Percentiles rank a stretch among this genome's conserved stretches.
phyloP scores from a whole-genome alignment of 2,113 vertebrate species.

The Australoheros scitulus region DNA sequence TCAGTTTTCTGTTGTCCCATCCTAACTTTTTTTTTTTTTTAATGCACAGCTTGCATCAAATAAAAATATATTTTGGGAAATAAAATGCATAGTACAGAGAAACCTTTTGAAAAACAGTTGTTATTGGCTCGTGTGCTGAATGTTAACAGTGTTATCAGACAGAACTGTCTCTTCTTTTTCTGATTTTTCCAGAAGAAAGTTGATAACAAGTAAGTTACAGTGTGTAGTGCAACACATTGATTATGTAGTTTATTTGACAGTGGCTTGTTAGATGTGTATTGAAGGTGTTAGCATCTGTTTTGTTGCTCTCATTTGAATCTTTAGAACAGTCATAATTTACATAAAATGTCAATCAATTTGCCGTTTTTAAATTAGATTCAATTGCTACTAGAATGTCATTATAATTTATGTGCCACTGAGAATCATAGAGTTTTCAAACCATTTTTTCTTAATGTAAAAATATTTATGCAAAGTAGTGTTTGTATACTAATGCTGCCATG shows the following conservation, averaged over 20 bases:
- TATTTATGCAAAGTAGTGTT: neutral
- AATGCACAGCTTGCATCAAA: neutral
- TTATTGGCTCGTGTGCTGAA: neutral
- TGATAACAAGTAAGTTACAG: neutral
- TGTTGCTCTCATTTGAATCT: neutral
- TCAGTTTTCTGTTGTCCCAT: neutral
- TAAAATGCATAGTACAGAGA: neutral
- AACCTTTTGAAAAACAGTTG: neutral
- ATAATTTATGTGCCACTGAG: neutral
- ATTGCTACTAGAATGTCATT: too few species aligned
- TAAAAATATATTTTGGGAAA: neutral
- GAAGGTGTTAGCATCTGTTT: neutral
- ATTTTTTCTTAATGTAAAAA: neutral
- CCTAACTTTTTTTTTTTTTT: neutral
- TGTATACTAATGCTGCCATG: neutral
- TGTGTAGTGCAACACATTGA: neutral
- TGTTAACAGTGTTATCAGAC: neutral
- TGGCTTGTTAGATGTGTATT: neutral
- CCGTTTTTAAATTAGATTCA: too few species aligned
- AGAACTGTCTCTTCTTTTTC: neutral
- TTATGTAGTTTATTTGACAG: neutral
- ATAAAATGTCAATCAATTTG: neutral
- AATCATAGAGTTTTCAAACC: neutral
- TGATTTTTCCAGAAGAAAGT: neutral
- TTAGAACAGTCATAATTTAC: neutral